phyloP scores from a whole-genome alignment of 1,140 invertebrate species.

The Drosophila biarmipes region DNA sequence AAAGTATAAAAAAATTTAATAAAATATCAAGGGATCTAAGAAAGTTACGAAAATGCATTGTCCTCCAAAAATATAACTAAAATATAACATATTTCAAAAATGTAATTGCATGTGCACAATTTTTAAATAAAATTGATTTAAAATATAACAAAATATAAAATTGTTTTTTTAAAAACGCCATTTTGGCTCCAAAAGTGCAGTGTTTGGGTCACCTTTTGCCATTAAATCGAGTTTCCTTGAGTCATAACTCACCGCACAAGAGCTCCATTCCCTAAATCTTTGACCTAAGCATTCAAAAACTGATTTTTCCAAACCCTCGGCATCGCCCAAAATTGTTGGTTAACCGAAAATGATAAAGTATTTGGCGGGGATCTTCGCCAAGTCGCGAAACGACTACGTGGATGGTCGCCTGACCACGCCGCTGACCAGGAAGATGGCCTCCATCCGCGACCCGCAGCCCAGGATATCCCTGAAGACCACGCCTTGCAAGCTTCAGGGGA shows the following conservation, averaged over 20 bases:
- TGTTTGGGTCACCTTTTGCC: no score
- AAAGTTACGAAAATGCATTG: no score
- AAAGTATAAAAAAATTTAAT: no score
- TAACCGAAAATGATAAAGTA: constrained; percentile 19
- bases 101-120: no score
- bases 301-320: not conserved
- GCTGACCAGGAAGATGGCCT: not conserved
- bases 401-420: constrained; percentile 8
- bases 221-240: not conserved
- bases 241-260: not conserved
- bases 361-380: constrained; percentile 27
- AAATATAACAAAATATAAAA: no score
- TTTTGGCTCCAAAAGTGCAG: no score
- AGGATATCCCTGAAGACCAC: not conserved
- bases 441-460: not conserved
- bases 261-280: no score
- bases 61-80: no score
- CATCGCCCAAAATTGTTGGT: constrained; percentile 15
- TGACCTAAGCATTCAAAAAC: not conserved
- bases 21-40: no score
- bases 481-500: not conserved
- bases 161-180: no score
- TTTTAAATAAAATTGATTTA: not conserved
- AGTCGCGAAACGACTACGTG: constrained; percentile 10
- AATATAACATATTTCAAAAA: no score